A percentile compares a stretch with the other conserved stretches of the same genome.
These are phyloP conservation scores for Stomatorhinus walkeri DNA, from an alignment of 2,797 vertebrate genomes.

Conservation along the genomic window DNA sequence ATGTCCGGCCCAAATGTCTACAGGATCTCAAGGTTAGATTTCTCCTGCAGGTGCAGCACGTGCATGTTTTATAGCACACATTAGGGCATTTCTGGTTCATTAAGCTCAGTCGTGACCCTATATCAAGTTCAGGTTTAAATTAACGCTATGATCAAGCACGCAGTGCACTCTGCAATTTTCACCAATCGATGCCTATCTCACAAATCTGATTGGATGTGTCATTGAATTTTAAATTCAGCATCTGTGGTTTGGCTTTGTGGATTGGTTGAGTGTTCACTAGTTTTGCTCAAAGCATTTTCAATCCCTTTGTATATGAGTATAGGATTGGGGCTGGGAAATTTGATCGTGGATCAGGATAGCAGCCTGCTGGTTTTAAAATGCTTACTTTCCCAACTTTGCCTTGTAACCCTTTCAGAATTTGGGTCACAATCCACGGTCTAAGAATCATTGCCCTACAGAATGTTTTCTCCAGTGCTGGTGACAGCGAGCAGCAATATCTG, in stretches of 20 bases:
- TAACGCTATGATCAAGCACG: not conserved
- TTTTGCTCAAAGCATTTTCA: not conserved
- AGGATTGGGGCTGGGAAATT: not conserved
- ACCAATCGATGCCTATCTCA: not conserved
- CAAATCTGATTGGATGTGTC: not conserved
- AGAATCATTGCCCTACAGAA: not conserved
- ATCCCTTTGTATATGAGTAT: not conserved
- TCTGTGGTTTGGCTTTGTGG: not conserved
- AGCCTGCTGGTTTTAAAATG: not conserved
- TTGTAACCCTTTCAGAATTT: not conserved
- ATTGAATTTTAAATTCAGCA: not conserved
- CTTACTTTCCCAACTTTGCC: not conserved
- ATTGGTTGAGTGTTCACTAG: not conserved
- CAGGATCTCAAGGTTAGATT: conserved; percentile 63
- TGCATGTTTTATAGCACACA: not conserved
- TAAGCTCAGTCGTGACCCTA: not conserved
- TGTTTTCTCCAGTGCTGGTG: not conserved
- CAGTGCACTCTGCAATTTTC: not conserved
- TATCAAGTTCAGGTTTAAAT: not conserved
- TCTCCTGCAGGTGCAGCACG: not conserved
- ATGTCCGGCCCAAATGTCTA: conserved; percentile 66
- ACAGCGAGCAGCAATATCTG: not conserved
- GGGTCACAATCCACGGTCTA: not conserved
- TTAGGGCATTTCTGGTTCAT: not conserved
- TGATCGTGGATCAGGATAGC: not conserved